These are phyloP conservation scores for Ascaphus truei DNA, from an alignment of 2,113 vertebrate genomes.

Conservation along the genomic window DNA sequence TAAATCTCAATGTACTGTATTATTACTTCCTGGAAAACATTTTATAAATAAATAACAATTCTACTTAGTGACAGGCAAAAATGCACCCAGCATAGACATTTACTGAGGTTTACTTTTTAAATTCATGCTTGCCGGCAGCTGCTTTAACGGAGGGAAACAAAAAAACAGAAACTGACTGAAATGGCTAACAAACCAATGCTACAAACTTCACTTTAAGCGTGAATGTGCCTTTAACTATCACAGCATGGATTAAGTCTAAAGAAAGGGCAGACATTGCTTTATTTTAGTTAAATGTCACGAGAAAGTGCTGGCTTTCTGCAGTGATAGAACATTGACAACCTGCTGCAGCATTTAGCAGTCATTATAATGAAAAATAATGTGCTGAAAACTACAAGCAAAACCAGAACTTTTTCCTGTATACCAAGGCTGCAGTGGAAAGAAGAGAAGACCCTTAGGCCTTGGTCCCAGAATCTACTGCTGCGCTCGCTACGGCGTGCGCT, in stretches of 20 bases:
- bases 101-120: too few species aligned
- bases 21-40: too few species aligned
- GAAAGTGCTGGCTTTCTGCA: slow-evolving; percentile 24
- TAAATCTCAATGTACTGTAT: too few species aligned
- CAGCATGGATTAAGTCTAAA: slow-evolving; percentile 33
- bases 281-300: slow-evolving; percentile 35
- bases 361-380: slow-evolving; percentile 33
- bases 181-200: neutral
- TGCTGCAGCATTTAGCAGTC: slow-evolving; percentile 30
- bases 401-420: slow-evolving; percentile 20
- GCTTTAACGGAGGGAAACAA: too few species aligned
- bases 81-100: too few species aligned
- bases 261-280: slow-evolving; percentile 31
- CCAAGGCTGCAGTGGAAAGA: neutral
- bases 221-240: slow-evolving; percentile 19
- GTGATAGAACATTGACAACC: slow-evolving; percentile 27
- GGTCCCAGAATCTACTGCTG: too few species aligned
- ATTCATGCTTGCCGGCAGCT: too few species aligned
- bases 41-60: too few species aligned
- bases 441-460: too few species aligned
- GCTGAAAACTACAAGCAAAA: slow-evolving; percentile 17
- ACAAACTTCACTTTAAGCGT: neutral
- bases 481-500: too few species aligned
- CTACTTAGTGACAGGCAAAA: too few species aligned
- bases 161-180: neutral